phyloP scores from a whole-genome alignment of 64 coral and sea anemone species.

The Exaiptasia diaphana region DNA sequence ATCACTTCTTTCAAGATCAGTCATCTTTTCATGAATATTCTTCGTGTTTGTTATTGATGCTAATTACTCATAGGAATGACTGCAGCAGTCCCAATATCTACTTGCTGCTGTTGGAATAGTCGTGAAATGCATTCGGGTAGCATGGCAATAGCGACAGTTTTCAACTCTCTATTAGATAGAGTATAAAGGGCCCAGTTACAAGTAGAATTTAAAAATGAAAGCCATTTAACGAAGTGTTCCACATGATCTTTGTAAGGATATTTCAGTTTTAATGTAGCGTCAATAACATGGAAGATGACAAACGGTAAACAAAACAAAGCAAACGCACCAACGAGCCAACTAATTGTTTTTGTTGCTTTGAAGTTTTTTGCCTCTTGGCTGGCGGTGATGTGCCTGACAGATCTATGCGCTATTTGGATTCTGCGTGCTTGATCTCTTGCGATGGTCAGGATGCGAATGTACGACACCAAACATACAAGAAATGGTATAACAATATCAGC shows the following conservation, averaged over 20 bases:
- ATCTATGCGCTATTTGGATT: not conserved
- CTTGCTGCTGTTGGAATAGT: too few species aligned
- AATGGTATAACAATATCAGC: slow-evolving; percentile 26
- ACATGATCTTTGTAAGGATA: slow-evolving; percentile 13
- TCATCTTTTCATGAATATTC: too few species aligned
- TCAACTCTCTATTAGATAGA: slow-evolving; percentile 30
- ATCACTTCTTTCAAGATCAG: too few species aligned
- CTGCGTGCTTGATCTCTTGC: slow-evolving; percentile 2
- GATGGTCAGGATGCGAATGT: slow-evolving; percentile 28
- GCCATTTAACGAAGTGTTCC: slow-evolving; percentile 30
- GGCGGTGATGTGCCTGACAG: not conserved
- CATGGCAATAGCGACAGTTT: too few species aligned
- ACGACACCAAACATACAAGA: not conserved
- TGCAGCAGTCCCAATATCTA: too few species aligned
- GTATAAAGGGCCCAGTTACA: slow-evolving; percentile 51
- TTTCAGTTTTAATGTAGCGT: not conserved
- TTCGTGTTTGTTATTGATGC: too few species aligned
- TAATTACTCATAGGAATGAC: too few species aligned
- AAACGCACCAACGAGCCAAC: slow-evolving; percentile 27
- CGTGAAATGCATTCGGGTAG: too few species aligned
- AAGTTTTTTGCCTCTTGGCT: not conserved
- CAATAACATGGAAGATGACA: not conserved
- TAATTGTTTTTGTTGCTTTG: slow-evolving; percentile 36
- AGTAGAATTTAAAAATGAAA: slow-evolving; percentile 22
- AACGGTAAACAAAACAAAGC: slow-evolving; percentile 20